Evolutionary conservation across 2,797 vertebrate species (phyloP).

Genomic region (Chloroceryle amazona): DNA sequence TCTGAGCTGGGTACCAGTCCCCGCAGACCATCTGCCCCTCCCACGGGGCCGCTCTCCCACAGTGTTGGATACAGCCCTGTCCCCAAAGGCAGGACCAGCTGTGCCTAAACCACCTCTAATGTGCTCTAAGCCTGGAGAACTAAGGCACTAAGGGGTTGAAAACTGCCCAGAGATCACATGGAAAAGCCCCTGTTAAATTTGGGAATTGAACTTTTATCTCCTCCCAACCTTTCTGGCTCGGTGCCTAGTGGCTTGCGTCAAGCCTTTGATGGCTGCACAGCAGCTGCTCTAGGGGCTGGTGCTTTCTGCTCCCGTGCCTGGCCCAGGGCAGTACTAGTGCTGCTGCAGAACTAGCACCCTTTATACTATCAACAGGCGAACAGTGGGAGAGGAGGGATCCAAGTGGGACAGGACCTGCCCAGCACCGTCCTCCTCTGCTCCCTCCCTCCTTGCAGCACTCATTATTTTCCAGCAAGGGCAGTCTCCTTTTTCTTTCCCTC

Average conservation of each 20-base stretch:
- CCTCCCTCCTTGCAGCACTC: not conserved
- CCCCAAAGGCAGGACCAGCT: not conserved
- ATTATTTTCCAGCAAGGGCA: conserved; percentile 29
- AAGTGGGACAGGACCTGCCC: fast-evolving
- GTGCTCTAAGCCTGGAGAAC: not conserved
- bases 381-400: not conserved
- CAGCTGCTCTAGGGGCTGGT: not conserved
- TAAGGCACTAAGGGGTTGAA: not conserved
- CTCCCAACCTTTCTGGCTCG: not conserved
- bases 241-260: not conserved
- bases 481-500: not conserved
- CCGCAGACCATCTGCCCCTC: not conserved
- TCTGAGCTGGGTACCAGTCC: not conserved
- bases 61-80: fast-evolving
- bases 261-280: not conserved
- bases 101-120: not conserved
- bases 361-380: not conserved
- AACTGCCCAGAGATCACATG: not conserved
- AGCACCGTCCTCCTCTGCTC: not conserved
- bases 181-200: not conserved
- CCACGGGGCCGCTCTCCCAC: fast-evolving
- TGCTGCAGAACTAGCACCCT: not conserved
- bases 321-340: not conserved
- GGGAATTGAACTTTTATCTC: not conserved
- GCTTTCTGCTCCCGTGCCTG: not conserved